Evolutionary conservation across 2,797 vertebrate species (phyloP), one percentile per base, ranked within the genome.

Genomic region (Siniperca undulata): DNA sequence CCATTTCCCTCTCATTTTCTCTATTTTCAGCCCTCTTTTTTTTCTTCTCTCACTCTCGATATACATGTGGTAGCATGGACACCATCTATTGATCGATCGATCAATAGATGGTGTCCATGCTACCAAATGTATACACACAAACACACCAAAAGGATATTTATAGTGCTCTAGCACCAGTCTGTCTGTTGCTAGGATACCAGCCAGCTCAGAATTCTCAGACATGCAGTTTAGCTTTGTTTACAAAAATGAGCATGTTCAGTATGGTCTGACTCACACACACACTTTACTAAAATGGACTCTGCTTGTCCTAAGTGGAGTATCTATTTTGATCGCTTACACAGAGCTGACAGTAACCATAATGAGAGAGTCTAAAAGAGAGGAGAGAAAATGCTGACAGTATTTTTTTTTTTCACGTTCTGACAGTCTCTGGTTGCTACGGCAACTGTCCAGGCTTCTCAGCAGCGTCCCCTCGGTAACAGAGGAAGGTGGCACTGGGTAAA

Each of bases 111-210:
- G 62, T 46, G 44, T 24, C 56, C 24, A 14, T 48, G 42, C 34
- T 34, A 48, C 27, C 8, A 46, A 27, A 44, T 24, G 81, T 42
- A 70, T 55, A 73, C 74, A 81, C 52, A 74, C 66, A 62, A 61
- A 75, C 69, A 53, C 69, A 52, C 70, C 53, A 77, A 75, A 62
- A 68, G 5, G 75, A 81, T 89, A 92, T 91, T 91, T 86, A 83
- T 92, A 91, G 85, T 60, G 9, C 75, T 53, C 58, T 24, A 60
- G 40, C 76, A 68, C 64, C 68, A 62, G 71, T 64, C 90, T 74
- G 56, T 85, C 81, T 91, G 93, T 94, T 93, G 93, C 93, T 93
- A 93, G 87, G 93, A 86, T 78, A 94, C 93, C 90, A 82, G 61
- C 50, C 77, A 84, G 84, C 55, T 78, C 83, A 68, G 55, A 80